Evolutionary conservation across 2,797 vertebrate genomes (phyloP), one percentile per base, ranked within the genome.

Genomic region (Bradypodion pumilum): DNA sequence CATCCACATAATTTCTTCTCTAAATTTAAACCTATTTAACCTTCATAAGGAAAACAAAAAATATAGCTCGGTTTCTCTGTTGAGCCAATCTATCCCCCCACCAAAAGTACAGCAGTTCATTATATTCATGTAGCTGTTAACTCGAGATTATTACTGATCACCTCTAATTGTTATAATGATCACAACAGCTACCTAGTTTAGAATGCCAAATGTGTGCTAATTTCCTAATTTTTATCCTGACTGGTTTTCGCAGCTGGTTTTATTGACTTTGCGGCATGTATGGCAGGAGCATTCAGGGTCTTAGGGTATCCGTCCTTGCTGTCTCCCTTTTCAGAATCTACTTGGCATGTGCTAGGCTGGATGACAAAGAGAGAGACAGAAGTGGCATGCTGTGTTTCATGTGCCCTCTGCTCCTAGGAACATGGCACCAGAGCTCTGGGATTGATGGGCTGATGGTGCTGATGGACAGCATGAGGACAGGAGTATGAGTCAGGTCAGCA

Each of bases 391-490:
- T 2, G 2, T 56, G n/a, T 77, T 70, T 77, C 77, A 66, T 23
- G 56, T 59, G 69, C 0, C 60, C 85, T 7, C 52, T 59, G 59
- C 42, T 32, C 27, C 78, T 87, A 73, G 88, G 76, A 91, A 73
- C 68, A 86, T 84, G 84, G 83, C 32, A 32, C 3, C 1, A 0
- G 86, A 90, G 84, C 86, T 77, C 78, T 87, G 90, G 87, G 90
- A 88, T 89, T 93, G 92, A 90, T 69, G 74, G 82, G 60, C 90
- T 92, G 91, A 89, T 91, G 86, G 90, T 87, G 84, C 91, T 91
- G 87, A 93, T 90, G 89, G 88, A 92, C 92, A 88, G 89, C 0
- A 16, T 78, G 2, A 86, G 1, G 35, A 72, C 86, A 86, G 68
- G 90, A 91, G 90, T 85, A 70, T 42, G 88, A 66, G 90, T 91